Percentiles rank a stretch among this genome's conserved stretches.
These are phyloP conservation scores for Neuroscelio doddi DNA, from an alignment of 2,888 invertebrate species.

Conservation along the genomic window DNA sequence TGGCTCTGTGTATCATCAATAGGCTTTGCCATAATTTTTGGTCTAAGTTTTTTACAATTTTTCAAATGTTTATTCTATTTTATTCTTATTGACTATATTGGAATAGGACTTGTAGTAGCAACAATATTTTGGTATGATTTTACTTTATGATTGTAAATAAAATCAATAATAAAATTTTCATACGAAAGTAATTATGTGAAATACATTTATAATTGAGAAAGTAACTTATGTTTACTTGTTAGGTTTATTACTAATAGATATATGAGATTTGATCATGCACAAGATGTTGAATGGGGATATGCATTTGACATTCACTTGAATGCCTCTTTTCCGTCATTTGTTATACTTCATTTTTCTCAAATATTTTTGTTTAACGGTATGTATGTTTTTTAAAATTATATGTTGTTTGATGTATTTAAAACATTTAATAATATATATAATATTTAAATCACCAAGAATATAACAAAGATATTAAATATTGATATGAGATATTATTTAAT, in stretches of 20 bases:
- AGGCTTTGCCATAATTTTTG: constrained; percentile 87
- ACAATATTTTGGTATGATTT: constrained; percentile 85
- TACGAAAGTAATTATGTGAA: background rate
- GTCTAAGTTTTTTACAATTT: constrained; percentile 80
- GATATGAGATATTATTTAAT: no score
- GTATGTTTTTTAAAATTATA: constrained; percentile 56
- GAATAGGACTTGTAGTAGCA: constrained; percentile 88
- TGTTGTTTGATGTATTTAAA: constrained; percentile 11
- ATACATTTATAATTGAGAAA: constrained; percentile 3
- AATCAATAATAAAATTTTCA: constrained; percentile 5
- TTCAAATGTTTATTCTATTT: constrained; percentile 91
- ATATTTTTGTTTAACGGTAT: constrained; percentile 89
- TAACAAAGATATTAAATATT: no score
- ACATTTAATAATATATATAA: background rate
- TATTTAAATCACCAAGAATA: no score
- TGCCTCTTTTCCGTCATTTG: constrained; percentile 97
- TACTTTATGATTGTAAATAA: constrained; percentile 48
- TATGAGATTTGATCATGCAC: constrained; percentile 78
- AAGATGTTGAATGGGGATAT: constrained; percentile 98
- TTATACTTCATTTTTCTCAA: constrained; percentile 94
- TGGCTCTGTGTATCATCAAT: constrained; percentile 93
- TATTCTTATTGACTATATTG: constrained; percentile 95
- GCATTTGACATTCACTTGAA: constrained; percentile 99
- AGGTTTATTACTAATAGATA: constrained; percentile 90
- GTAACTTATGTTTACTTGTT: constrained; percentile 49